Base-by-base conservation (phyloP, 2,797 vertebrate species). In the Leuciscus waleckii region DNA sequence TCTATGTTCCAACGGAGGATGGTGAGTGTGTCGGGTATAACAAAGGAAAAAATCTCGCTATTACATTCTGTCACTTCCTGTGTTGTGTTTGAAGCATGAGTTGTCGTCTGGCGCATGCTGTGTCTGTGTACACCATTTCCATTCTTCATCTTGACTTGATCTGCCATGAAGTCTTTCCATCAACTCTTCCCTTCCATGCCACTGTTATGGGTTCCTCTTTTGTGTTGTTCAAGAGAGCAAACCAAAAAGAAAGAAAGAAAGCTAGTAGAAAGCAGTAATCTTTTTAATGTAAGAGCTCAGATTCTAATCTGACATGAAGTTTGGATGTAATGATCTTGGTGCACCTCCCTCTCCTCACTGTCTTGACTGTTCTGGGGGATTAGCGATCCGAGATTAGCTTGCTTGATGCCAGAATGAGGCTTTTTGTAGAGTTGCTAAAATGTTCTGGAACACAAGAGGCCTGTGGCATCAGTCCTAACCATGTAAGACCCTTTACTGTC, bases 1-100 rank as follows among this genome's bases (percentile, higher is more conserved):
- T 99, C 95, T 99, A 99, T 94, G 98, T 99, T 91, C 98, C 98
- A 82, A 99, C 98, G 0, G 98, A 99, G 96, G 98, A 99, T 97
- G 98, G 98, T 99, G 98, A 99, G 98, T 99, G 96, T 93, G 95
- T 94, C 88, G 92, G 92, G 94, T 94, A 93, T 87, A 91, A 90
- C 88, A 86, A 91, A 90, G 65, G 39, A 69, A 43, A 54, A 80
- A 65, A 90, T 86, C 49, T 84, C 86, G 82, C 91, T 86, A 41
- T 58, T 87, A 89, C 89, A 91, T 90, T 86, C 86, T 93, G 89
- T 93, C 93, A 92, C 92, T 90, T 93, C 93, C 68, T 92, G 91
- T 96, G 91, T 95, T 93, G 96, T 95, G 95, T 95, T 96, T 92
- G 91, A 91, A 94, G 95, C 96, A 96, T 96, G 95, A 94, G 91